Evolutionary conservation across 53 echinoderm and acorn worm species (phyloP).

Genomic region (Patiria pectinifera): DNA sequence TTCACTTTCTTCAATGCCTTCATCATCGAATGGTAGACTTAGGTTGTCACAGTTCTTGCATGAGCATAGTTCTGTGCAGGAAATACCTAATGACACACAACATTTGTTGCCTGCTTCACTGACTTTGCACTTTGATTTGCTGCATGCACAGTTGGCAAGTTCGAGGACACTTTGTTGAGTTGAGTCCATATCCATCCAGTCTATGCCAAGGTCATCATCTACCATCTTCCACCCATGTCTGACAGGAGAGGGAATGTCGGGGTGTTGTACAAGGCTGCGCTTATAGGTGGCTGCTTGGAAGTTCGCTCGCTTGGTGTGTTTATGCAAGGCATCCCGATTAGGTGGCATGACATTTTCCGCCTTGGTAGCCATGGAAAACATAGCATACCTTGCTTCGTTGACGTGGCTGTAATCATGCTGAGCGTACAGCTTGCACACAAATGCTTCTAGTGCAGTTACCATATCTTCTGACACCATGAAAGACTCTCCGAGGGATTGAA

Average conservation of each 20-base stretch:
- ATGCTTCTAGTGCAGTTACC: not conserved
- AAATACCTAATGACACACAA: constrained; percentile 9
- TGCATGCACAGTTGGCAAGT: constrained; percentile 40
- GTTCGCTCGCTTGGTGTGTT: constrained; percentile 48
- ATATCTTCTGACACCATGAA: not conserved
- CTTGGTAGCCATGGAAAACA: constrained; percentile 18
- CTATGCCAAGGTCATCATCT: constrained; percentile 25
- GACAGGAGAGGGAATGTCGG: constrained; percentile 12
- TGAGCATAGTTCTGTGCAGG: constrained; percentile 11
- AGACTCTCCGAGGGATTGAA: not conserved
- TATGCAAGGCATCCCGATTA: constrained; percentile 45
- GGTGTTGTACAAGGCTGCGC: not conserved
- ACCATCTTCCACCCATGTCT: constrained; percentile 58
- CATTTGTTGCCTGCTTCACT: constrained; percentile 7
- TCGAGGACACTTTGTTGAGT: constrained; percentile 52
- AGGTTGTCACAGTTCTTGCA: constrained; percentile 18
- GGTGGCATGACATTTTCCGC: constrained; percentile 49
- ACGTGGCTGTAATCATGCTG: not conserved
- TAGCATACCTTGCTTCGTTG: constrained; percentile 29
- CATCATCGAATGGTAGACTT: not conserved
- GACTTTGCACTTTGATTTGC: constrained; percentile 33
- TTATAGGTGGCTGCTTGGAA: constrained; percentile 53
- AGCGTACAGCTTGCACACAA: constrained; percentile 46
- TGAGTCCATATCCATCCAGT: constrained; percentile 56
- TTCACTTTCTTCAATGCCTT: constrained; percentile 3